These are phyloP conservation scores for Lordiphosa collinella DNA, from an alignment of 1,140 invertebrate genomes.

Conservation along the genomic window DNA sequence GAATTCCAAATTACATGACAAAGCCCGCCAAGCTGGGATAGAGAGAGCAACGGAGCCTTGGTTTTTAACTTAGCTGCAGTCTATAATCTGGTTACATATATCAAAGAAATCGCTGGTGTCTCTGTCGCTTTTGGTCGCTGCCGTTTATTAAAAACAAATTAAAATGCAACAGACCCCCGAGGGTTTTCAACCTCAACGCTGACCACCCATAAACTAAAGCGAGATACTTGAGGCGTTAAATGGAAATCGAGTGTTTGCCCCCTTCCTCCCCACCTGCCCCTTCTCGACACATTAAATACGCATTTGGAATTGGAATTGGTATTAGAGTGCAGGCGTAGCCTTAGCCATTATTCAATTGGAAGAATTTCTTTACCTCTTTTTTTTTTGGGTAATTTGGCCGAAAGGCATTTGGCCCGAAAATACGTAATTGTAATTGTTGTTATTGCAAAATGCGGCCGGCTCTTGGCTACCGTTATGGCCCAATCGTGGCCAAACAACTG, in stretches of 20 bases:
- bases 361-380: constrained; percentile 26
- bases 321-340: constrained; percentile 41
- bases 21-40: constrained; percentile 27
- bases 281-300: constrained; percentile 71
- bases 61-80: not conserved
- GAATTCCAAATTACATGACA: constrained; percentile 69
- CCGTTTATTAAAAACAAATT: constrained; percentile 75
- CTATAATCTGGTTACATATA: constrained; percentile 72
- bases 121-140: constrained; percentile 17
- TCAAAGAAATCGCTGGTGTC: constrained; percentile 23
- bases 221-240: constrained; percentile 65
- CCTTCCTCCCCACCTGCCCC: constrained; percentile 1
- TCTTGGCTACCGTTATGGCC: constrained; percentile 70
- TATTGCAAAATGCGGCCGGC: constrained; percentile 62
- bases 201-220: constrained; percentile 69
- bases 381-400: no score
- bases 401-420: constrained; percentile 55
- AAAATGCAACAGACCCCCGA: constrained; percentile 59
- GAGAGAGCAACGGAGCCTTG: constrained; percentile 1
- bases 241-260: constrained; percentile 53
- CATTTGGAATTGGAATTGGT: constrained; percentile 50
- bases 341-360: constrained; percentile 57
- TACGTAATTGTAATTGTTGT: constrained; percentile 70
- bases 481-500: no score
- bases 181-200: constrained; percentile 64